Conservation (phyloP, 2,888 invertebrate genomes). For the Trichopoda pennipes region DNA sequence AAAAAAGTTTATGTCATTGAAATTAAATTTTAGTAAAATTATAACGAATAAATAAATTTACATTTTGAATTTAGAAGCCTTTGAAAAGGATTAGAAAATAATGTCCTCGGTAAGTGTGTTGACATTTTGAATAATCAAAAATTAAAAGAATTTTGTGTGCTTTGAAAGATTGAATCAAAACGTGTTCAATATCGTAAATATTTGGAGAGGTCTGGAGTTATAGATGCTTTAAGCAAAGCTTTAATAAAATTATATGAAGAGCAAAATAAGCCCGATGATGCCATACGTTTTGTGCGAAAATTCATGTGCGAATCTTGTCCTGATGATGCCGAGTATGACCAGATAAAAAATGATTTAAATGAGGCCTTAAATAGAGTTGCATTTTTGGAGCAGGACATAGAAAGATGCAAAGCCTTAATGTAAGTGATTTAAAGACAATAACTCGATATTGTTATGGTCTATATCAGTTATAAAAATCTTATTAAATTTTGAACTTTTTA, state of each 20-base stretch:
- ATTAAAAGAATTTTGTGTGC: background rate
- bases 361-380: slow-evolving; percentile 76
- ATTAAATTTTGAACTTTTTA: background rate
- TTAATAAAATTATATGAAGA: slow-evolving; percentile 80
- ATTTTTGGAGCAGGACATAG: slow-evolving; percentile 77
- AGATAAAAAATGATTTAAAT: slow-evolving; percentile 77
- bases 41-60: slow-evolving; percentile 9
- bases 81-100: background rate
- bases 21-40: slow-evolving; percentile 15
- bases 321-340: slow-evolving; percentile 78
- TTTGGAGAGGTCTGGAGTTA: slow-evolving; percentile 80
- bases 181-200: slow-evolving; percentile 81
- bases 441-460: background rate
- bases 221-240: slow-evolving; percentile 80
- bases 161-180: slow-evolving; percentile 78
- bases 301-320: slow-evolving; percentile 80
- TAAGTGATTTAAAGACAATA: slow-evolving; percentile 69
- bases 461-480: background rate
- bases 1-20: slow-evolving; percentile 27
- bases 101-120: background rate
- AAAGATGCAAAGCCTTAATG: slow-evolving; percentile 76
- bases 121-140: background rate
- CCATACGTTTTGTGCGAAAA: slow-evolving; percentile 79
- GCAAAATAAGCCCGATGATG: slow-evolving; percentile 80
- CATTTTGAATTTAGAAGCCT: background rate